Percentiles rank a stretch among this genome's conserved stretches.
Evolutionary conservation across 2,113 vertebrate genomes (phyloP).

Genomic region (Podocnemis expansa): DNA sequence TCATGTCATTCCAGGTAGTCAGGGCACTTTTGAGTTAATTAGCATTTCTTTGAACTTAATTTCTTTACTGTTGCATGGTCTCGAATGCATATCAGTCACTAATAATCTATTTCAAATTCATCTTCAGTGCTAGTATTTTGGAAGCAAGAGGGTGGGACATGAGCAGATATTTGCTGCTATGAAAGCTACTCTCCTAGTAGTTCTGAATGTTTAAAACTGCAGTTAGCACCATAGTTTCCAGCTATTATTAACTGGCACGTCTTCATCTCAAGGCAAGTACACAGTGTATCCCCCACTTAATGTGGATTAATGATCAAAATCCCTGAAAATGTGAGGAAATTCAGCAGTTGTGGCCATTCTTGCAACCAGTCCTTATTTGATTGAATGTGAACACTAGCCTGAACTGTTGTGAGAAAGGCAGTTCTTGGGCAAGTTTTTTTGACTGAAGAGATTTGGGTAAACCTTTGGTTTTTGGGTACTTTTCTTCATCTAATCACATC

Average conservation of each 20-base stretch:
- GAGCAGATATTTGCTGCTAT: conserved; percentile 2
- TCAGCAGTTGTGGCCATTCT: neutral
- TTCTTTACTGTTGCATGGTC: conserved; percentile 55
- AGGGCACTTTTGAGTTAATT: conserved; percentile 68
- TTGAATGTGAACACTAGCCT: neutral
- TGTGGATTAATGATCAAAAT: neutral
- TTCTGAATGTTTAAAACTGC: neutral
- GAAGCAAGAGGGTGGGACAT: conserved; percentile 13
- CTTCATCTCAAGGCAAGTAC: conserved; percentile 12
- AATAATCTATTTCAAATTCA: conserved; percentile 59
- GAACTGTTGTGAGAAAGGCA: neutral
- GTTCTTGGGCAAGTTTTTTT: neutral
- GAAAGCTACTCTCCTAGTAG: neutral
- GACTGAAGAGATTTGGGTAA: neutral
- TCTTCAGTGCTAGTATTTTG: conserved; percentile 48
- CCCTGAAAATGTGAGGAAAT: neutral
- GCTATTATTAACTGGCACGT: conserved; percentile 17
- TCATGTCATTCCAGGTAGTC: conserved; percentile 51
- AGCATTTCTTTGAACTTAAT: conserved; percentile 73
- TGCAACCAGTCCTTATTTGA: neutral
- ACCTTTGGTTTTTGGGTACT: rapidly evolving
- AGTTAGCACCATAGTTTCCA: neutral
- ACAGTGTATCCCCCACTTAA: neutral
- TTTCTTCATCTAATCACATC: neutral
- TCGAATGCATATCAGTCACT: conserved; percentile 65